Percentiles rank a stretch among this genome's conserved stretches.
Evolutionary conservation across 2,797 vertebrate genomes (phyloP).

Genomic region (Peromyscus attwateri): DNA sequence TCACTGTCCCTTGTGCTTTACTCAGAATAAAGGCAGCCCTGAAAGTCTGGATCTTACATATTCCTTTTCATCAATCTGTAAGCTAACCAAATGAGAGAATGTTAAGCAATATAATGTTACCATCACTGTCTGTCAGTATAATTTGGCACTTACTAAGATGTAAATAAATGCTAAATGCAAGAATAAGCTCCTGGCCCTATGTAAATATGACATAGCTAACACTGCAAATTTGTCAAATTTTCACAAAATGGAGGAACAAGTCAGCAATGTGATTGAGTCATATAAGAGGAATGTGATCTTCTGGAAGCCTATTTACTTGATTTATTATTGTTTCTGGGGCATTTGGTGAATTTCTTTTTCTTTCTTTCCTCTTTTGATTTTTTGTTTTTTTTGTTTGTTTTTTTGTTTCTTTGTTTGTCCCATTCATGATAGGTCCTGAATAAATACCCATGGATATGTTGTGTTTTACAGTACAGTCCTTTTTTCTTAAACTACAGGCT

Average conservation of each 20-base stretch:
- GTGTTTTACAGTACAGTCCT: neutral
- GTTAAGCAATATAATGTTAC: neutral
- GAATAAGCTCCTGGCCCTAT: too few species aligned
- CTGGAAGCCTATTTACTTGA: accelerated
- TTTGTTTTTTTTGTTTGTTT: too few species aligned
- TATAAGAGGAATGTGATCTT: neutral
- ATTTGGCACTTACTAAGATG: neutral
- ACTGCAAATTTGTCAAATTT: neutral
- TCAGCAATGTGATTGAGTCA: neutral
- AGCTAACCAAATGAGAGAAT: neutral
- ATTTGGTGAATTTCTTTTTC: neutral
- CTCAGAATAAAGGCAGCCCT: neutral
- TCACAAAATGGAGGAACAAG: accelerated
- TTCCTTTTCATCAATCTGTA: neutral
- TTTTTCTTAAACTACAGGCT: neutral
- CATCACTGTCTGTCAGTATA: neutral
- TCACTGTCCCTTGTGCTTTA: neutral
- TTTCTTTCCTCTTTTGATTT: too few species aligned
- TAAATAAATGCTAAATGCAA: neutral
- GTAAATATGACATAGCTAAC: neutral
- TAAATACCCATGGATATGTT: too few species aligned
- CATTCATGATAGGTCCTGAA: neutral
- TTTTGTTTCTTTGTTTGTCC: too few species aligned
- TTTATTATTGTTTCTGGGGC: neutral
- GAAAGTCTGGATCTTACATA: neutral